phyloP scores from a whole-genome alignment of 2,888 invertebrate genomes.

The Lamellibrachia columna region DNA sequence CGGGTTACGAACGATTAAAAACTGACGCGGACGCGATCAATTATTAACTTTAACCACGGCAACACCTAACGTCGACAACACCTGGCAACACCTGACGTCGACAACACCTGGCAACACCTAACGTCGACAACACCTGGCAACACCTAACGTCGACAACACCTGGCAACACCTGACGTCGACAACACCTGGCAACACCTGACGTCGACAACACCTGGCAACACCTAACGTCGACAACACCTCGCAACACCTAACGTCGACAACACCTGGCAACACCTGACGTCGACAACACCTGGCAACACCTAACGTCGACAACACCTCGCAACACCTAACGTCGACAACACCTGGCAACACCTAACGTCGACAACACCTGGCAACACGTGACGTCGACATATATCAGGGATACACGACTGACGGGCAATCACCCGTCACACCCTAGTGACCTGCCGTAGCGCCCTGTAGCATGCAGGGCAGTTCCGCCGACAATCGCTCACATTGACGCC shows the following conservation, averaged over 20 bases:
- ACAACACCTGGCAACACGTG: not conserved
- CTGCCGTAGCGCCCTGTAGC: not conserved
- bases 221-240: too few species aligned
- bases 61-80: not conserved
- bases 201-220: not conserved
- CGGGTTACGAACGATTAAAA: not conserved
- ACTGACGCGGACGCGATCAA: constrained; percentile 16
- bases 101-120: not conserved
- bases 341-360: too few species aligned
- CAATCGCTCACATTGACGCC: not conserved
- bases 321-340: not conserved
- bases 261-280: too few species aligned
- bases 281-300: too few species aligned
- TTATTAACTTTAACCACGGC: not conserved
- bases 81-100: too few species aligned
- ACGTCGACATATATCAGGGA: not conserved
- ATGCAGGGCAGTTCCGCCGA: not conserved
- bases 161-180: not conserved
- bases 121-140: not conserved
- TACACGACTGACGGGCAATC: not conserved
- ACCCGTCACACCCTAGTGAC: not conserved
- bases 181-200: not conserved
- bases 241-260: not conserved
- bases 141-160: too few species aligned
- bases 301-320: too few species aligned